Base-by-base conservation (phyloP, 2,113 vertebrate genomes). In the Peromyscus californicus region DNA sequence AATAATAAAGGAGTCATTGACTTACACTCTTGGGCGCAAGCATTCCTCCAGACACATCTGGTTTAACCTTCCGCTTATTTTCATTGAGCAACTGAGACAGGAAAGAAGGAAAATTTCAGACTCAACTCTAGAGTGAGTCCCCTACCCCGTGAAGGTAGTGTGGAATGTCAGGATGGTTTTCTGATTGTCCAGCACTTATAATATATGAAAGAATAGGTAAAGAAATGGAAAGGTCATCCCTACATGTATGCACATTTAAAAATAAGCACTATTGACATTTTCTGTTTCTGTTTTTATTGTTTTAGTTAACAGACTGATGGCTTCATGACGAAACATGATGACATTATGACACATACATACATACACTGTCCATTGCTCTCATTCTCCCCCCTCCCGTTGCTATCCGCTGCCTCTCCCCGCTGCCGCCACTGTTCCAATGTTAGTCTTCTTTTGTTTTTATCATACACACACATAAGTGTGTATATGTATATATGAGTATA, bases 231-330 rank as follows among this genome's bases (percentile, higher is more conserved):
- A 91, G 61, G 7, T 67, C 75, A 75, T 57, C n/a, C 42, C 45
- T 87, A 87, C 93, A 67, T 79, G 72, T 88, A 96, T 74, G 29
- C 29, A 74, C 69, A 74, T 93, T 90, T 31, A 17, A 90, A 94
- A 84, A 51, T 78, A 79, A 90, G 54, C 36, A 79, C 85, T n/a
- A 15, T 54, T 79, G 54, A 57, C 29, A 74, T 75, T 79, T 74
- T 57, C 0, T 88, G 36, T 90, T 76, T 45, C 29, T 67, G 19
- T 22, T 67, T 85, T 65, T 31, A 45, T 33, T 33, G 83, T 21
- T 86, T 86, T 86, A 86, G 42, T 39, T 83, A 82, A 1, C 39
- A 45, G 45, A 45, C 42, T 42, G 29, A 42, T 65, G 39, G 26
- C 82, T n/a, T n/a, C n/a, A n/a, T n/a, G n/a, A n/a, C n/a, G n/a